Evolutionary conservation across 2,113 vertebrate genomes (phyloP).

Genomic region (Climacteris rufus): DNA sequence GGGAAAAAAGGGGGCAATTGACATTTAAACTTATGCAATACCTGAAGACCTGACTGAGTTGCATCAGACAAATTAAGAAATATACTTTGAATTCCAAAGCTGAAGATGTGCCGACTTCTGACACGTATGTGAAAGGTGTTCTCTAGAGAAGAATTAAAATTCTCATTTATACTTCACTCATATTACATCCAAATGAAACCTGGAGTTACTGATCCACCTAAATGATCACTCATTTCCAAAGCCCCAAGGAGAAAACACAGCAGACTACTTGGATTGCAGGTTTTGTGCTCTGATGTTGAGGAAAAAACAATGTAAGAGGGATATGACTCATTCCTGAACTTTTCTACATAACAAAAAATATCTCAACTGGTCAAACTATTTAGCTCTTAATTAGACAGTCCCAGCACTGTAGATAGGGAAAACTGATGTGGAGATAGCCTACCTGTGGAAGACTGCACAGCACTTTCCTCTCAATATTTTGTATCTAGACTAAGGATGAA

Average conservation of each 20-base stretch:
- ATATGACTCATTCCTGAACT: background rate
- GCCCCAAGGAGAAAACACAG: background rate
- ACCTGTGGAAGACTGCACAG: background rate
- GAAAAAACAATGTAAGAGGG: background rate
- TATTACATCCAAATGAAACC: background rate
- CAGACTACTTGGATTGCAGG: background rate
- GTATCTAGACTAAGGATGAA: background rate
- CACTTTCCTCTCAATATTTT: background rate
- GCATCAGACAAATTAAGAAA: background rate
- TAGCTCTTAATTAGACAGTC: background rate
- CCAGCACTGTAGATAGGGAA: background rate
- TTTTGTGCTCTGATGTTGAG: background rate
- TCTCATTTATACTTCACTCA: background rate
- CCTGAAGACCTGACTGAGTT: background rate
- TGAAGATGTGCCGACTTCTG: background rate
- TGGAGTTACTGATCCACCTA: background rate
- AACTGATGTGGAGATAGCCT: background rate
- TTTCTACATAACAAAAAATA: background rate
- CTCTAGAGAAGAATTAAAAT: background rate
- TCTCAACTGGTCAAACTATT: background rate
- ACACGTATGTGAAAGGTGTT: background rate
- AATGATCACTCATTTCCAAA: background rate
- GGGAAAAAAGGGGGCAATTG: background rate
- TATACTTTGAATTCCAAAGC: background rate
- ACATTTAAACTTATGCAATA: background rate